Base-by-base conservation (phyloP, 1,140 invertebrate genomes). In the Dendroctonus ponderosae region DNA sequence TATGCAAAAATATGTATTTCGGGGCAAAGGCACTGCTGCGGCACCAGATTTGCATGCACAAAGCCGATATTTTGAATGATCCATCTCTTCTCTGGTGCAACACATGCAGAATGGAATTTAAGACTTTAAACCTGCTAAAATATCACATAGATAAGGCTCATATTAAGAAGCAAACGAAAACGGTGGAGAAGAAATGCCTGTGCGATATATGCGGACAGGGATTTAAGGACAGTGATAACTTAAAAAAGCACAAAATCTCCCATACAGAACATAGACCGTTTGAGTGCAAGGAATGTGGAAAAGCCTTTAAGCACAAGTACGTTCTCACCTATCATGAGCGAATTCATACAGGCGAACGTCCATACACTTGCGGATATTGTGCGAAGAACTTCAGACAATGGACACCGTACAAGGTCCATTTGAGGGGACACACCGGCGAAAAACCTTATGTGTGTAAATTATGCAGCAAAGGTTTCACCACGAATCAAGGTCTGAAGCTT, bases 211-310 rank as follows among this genome's bases (percentile, higher is more conserved):
- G 85, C 68, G 77, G 76, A 2, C 82, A 82, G 67, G 81, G 81
- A 37, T 86, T 86, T 74, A 81, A 81, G 0, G 81, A 82, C 66
- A 80, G 82, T 14, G 82, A 82, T 63, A 84, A 84, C 63, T 74
- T 87, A 39, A 82, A 82, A 60, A 80, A 83, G 7, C 86, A 88
- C 69, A 81, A 84, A 77, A 81, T 83, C 77, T 81, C 84, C n/a
- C 85, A 86, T 68, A 81, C 77, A 11, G 82, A 81, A 5, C 73
- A 79, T 0, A 78, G 79, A 68, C 80, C 82, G 0, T 82, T 80
- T 70, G 77, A 77, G 38, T 84, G 83, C 69, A 78, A 76, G 7
- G 69, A 82, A 5, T 84, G 83, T 66, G 79, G 79, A 38, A 82
- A 82, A 69, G 81, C 5, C 79, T 82, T 76, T 70, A 78, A 81